Percentiles rank a stretch among this genome's conserved stretches.
Conservation (phyloP, 2,888 invertebrate genomes). For the Cosmopolites sordidus region DNA sequence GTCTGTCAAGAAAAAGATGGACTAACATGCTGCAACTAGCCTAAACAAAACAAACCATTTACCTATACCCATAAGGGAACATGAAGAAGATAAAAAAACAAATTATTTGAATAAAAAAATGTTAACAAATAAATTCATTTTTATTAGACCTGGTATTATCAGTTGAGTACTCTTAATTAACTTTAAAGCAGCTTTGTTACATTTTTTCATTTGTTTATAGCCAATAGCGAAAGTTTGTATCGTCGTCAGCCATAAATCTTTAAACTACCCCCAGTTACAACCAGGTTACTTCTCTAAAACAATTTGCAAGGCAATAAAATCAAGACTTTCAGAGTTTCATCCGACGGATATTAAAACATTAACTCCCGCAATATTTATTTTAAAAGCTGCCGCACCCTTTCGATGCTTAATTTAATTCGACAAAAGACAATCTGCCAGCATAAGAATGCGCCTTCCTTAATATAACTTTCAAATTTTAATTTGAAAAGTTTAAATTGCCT, state of each 20-base stretch:
- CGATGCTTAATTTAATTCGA: slow-evolving; percentile 6
- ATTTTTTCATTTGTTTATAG: no score
- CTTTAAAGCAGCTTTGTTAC: no score
- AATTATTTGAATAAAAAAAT: no score
- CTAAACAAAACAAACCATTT: no score
- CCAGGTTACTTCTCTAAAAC: neutral
- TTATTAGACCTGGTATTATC: no score
- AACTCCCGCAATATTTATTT: slow-evolving; percentile 3
- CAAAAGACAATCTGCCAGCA: slow-evolving; percentile 4
- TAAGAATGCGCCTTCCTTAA: slow-evolving; percentile 7
- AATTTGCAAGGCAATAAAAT: neutral
- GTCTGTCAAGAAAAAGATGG: no score
- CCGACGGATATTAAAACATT: neutral
- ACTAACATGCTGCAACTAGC: no score
- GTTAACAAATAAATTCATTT: no score
- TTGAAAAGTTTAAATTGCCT: slow-evolving; percentile 20
- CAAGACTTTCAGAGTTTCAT: neutral
- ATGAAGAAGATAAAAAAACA: no score
- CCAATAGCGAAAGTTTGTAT: no score
- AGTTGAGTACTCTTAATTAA: no score
- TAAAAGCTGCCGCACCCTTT: neutral
- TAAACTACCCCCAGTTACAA: neutral
- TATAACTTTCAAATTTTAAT: slow-evolving; percentile 18
- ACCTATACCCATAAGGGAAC: no score
- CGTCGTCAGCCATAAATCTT: neutral